A percentile compares a stretch with the other conserved stretches of the same genome.
Conservation (phyloP, 2,888 invertebrate genomes). For the Epirrhoe alternata region DNA sequence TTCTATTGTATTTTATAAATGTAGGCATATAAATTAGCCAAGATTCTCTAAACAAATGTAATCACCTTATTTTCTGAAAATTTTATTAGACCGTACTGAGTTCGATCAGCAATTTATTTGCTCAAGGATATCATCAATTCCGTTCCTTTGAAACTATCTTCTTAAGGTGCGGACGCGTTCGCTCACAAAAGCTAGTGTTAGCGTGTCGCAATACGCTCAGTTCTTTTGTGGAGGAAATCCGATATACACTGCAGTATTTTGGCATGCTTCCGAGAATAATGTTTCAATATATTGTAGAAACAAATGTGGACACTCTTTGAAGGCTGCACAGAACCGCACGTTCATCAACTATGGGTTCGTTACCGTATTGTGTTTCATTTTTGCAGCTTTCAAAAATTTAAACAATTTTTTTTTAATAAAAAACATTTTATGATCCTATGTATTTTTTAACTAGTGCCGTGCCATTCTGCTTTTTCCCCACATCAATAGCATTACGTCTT, state of each 20-base stretch:
- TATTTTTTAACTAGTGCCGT: too few species aligned
- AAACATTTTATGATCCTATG: too few species aligned
- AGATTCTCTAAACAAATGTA: neutral
- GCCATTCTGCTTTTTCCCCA: too few species aligned
- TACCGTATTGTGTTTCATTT: too few species aligned
- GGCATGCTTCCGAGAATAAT: conserved; percentile 28
- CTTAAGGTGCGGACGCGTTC: conserved; percentile 11
- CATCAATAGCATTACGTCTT: too few species aligned
- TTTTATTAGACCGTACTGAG: neutral
- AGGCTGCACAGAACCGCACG: neutral
- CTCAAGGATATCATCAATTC: conserved; percentile 5
- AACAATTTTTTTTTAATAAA: neutral
- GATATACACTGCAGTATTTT: conserved; percentile 33
- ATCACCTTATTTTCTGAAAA: neutral
- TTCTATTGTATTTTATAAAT: too few species aligned
- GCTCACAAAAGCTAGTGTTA: conserved; percentile 25
- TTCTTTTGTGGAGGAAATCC: conserved; percentile 28
- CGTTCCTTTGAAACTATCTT: conserved; percentile 12
- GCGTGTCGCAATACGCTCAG: conserved; percentile 21
- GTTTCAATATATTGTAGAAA: conserved; percentile 24
- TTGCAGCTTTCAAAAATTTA: neutral
- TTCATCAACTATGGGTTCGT: neutral
- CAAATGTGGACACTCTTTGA: conserved; percentile 6
- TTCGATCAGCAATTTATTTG: neutral
- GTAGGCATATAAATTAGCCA: too few species aligned